These are phyloP conservation scores for Heteromurus nitidus DNA, from an alignment of 2,888 invertebrate species.

Conservation along the genomic window DNA sequence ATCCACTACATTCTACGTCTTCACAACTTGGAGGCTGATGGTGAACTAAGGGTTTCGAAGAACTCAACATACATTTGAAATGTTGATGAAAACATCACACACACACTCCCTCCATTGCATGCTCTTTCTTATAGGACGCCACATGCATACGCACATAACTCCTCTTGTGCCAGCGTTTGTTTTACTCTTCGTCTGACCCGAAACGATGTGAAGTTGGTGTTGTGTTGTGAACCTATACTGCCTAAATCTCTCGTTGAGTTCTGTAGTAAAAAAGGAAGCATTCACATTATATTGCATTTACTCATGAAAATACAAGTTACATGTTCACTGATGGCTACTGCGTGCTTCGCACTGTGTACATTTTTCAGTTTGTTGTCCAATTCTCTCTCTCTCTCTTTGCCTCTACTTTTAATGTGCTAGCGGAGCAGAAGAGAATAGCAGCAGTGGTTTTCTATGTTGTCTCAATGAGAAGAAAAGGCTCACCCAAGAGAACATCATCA, in stretches of 20 bases:
- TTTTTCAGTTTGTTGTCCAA: background rate
- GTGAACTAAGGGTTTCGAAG: slow-evolving; percentile 41
- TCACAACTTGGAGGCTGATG: slow-evolving; percentile 30
- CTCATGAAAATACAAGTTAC: slow-evolving; percentile 41
- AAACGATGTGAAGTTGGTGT: background rate
- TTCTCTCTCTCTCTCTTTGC: background rate
- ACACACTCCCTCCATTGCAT: background rate
- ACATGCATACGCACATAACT: background rate
- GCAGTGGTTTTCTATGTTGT: background rate
- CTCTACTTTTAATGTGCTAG: background rate
- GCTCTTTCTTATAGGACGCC: too few relatives aligned
- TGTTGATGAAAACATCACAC: slow-evolving; percentile 37
- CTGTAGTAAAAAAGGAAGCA: background rate
- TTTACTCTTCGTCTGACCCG: background rate
- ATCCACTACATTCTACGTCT: slow-evolving; percentile 1
- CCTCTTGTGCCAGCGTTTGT: background rate
- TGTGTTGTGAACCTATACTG: background rate
- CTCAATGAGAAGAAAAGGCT: background rate
- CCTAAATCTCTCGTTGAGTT: background rate
- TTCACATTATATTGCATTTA: slow-evolving; percentile 16
- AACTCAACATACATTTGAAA: slow-evolving; percentile 40
- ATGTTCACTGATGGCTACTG: slow-evolving; percentile 1
- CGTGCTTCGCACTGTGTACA: background rate
- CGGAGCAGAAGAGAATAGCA: slow-evolving; percentile 7
- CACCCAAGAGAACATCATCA: background rate